Evolutionary conservation across 1,140 invertebrate genomes (phyloP), one percentile per base, ranked within the genome.

Genomic region (Lycorma delicatula): DNA sequence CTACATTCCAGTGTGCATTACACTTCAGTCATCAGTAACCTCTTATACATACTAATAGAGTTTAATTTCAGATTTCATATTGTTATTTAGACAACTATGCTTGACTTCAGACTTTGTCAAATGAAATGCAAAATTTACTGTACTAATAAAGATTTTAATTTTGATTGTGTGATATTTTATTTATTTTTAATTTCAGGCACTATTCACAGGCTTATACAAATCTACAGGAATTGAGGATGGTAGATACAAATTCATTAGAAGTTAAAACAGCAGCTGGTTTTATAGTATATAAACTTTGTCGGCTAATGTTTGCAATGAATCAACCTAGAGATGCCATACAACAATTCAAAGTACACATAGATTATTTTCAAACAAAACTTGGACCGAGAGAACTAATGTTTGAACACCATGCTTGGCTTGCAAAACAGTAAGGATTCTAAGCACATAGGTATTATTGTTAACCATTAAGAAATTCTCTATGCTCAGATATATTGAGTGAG

Each of bases 331-430:
- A 98, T 79, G 86, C 95, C 7, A 95, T 98, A 63, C 81, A 86
- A 59, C 93, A 98, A 69, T 94, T 98, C 66, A 84, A 89, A 62
- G 82, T 84, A 63, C 93, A 97, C 68, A 86, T 93, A 60, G 91
- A 97, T 62, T 84, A 82, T 64, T 98, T 94, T 71, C 89, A 87
- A 68, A 78, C 75, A 25, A 80, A 83, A 68, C 79, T 83, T 60
- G 88, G 91, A 18, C 81, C 83, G 57, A 80, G 81, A 56, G 90
- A 97, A 60, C 74, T 98, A 26, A 77, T 86, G 3, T 95, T 98
- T 79, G 95, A 98, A 71, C 93, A 98, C 73, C 83, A 91, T 77
- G 91, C 91, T 3, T 98, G 95, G 94, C 82, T 98, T 70, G 87
- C 92, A n/a, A 89, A 88, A 77, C 95, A 98, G 80, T 97, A 77